A percentile compares a stretch with the other conserved stretches of the same genome.
Conservation (phyloP, 2,888 invertebrate species). For the Stenurella melanura region DNA sequence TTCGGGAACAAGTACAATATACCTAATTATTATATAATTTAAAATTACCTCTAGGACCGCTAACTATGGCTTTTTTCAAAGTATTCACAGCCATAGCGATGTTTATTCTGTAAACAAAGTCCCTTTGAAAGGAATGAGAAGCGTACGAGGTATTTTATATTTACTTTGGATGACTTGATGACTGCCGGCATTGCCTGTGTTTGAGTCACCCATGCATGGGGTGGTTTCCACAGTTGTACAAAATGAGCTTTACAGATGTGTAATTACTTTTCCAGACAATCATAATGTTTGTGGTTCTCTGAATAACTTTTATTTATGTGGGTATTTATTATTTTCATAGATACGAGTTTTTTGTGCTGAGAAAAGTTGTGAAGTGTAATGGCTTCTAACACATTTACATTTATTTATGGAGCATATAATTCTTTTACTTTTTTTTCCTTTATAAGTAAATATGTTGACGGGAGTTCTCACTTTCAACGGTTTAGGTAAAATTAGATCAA, state of each 20-base stretch:
- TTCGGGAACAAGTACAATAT: not conserved
- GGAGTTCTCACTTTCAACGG: not conserved
- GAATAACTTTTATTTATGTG: slow-evolving; percentile 4
- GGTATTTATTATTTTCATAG: slow-evolving; percentile 12
- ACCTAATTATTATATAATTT: not conserved
- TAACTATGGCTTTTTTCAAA: not conserved
- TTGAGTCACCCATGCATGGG: slow-evolving; percentile 10
- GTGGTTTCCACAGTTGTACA: slow-evolving; percentile 9
- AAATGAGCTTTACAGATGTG: slow-evolving; percentile 13
- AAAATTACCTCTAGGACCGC: not conserved
- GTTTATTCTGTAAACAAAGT: slow-evolving; percentile 24
- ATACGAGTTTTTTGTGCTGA: not conserved
- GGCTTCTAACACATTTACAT: slow-evolving; percentile 12
- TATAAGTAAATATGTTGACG: not conserved
- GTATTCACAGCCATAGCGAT: not conserved
- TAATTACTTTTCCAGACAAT: slow-evolving; percentile 20
- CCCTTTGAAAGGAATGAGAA: not conserved
- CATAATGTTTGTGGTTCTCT: slow-evolving; percentile 11
- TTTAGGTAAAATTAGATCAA: not conserved
- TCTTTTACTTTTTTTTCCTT: slow-evolving; percentile 7
- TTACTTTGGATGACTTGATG: slow-evolving; percentile 26
- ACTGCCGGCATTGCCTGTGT: slow-evolving; percentile 5
- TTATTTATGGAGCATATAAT: slow-evolving; percentile 13
- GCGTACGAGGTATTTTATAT: slow-evolving; percentile 16
- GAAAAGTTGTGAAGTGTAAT: slow-evolving; percentile 9